Base-by-base conservation (phyloP, 1,140 invertebrate species). In the Zaprionus ghesquierei region DNA sequence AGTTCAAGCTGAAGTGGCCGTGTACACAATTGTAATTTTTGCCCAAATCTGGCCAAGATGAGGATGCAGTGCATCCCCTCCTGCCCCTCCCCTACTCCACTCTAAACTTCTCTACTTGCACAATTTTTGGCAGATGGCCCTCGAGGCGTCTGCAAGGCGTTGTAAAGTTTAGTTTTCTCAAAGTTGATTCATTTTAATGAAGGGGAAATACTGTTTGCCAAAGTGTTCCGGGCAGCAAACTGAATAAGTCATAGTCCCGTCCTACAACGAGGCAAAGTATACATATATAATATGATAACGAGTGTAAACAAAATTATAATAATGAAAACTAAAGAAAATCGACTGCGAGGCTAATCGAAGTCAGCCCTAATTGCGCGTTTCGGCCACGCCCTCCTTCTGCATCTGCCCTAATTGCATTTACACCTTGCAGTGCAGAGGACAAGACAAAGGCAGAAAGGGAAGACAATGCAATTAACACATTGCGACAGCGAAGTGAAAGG, bases 11-110 rank as follows among this genome's bases (percentile, higher is more conserved):
- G 84, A 86, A 86, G 82, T 82, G 63, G 61, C 54, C 76, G 66
- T 82, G 79, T 82, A 86, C 75, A 87, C 71, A 87, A 77, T 81
- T 78, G 82, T 87, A 85, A 87, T 71, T 87, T 85, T 85, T 76
- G n/a, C 75, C 70, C 69, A 79, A 86, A 87, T 87, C 82, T 81
- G 68, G 60, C 70, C 58, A 64, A 64, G 61, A 59, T 66, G 44
- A 72, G 55, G 75, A 53, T 74, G 64, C 76, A 46, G 2, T 20
- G 18, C 23, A 22, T 10, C 2, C 23, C 12, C 1, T 10, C 4
- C 15, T 29, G 3, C 33, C 13, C 33, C 5, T 3, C 22, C 25
- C 13, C 18, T 5, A 8, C n/a, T 1, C 29, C 2, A 13, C n/a
- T n/a, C n/a, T n/a, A n/a, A n/a, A n/a, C n/a, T n/a, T 3, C 6